Conservation (phyloP, 2,113 vertebrate species). For the Halichoerus grypus region DNA sequence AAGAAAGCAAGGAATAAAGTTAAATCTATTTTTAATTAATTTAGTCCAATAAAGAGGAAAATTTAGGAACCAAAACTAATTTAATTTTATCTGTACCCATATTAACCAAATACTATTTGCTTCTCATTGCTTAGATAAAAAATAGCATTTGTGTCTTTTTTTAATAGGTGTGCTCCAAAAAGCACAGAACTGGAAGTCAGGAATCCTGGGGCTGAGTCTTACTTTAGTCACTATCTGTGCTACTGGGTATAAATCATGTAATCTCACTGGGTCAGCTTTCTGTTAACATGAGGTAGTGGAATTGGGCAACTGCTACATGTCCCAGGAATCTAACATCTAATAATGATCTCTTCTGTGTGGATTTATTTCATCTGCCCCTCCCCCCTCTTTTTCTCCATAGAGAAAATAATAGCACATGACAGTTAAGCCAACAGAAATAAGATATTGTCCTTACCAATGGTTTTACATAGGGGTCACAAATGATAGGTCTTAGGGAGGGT, state of each 20-base stretch:
- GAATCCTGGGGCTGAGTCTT: not conserved
- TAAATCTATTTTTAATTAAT: slow-evolving; percentile 47
- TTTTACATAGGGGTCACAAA: not conserved
- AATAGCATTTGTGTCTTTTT: not conserved
- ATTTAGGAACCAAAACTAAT: slow-evolving; percentile 11
- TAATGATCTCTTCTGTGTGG: not conserved
- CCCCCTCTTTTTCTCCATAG: not conserved
- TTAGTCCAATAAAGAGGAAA: not conserved
- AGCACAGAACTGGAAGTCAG: not conserved
- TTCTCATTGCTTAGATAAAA: not conserved
- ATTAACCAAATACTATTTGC: not conserved
- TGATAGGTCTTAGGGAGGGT: not conserved
- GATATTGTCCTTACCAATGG: not conserved
- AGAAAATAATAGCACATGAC: not conserved
- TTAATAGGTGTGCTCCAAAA: not conserved
- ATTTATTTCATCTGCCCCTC: not conserved
- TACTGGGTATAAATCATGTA: not conserved
- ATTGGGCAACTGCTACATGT: not conserved
- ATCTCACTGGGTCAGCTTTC: not conserved
- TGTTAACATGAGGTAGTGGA: not conserved
- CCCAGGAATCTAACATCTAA: slow-evolving; percentile 47
- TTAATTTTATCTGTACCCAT: slow-evolving; percentile 13
- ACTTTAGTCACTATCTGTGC: not conserved
- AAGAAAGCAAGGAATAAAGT: not conserved
- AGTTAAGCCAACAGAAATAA: not conserved